Conservation (phyloP, 2,113 vertebrate genomes). For the Paracanthobrama guichenoti region DNA sequence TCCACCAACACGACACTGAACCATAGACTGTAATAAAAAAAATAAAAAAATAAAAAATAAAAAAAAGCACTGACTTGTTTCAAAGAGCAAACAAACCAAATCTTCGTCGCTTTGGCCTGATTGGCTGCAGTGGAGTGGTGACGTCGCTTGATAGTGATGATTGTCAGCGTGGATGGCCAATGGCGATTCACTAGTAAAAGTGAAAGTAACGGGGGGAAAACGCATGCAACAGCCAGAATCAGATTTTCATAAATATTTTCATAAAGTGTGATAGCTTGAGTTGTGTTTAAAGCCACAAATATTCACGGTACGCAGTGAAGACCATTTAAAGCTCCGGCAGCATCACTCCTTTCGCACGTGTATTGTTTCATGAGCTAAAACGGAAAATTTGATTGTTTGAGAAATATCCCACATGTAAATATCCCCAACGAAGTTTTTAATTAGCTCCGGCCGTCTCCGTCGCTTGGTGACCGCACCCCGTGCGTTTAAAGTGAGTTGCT, state of each 20-base stretch:
- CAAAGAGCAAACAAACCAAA: no score
- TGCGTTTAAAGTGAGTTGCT: neutral
- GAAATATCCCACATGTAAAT: neutral
- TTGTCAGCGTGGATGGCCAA: neutral
- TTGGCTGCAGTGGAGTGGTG: neutral
- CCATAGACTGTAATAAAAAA: no score
- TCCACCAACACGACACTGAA: no score
- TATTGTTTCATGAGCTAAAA: neutral
- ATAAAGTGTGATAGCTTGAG: no score
- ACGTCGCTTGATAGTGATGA: neutral
- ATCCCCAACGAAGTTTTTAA: neutral
- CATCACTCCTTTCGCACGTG: no score
- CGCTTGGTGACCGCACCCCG: neutral
- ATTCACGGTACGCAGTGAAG: no score
- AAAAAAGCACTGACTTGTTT: no score
- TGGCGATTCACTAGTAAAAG: neutral
- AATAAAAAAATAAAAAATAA: no score
- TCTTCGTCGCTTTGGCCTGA: neutral
- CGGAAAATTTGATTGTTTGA: neutral
- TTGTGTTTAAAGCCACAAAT: no score
- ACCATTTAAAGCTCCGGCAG: no score
- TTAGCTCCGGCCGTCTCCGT: neutral
- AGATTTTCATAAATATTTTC: no score
- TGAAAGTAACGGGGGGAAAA: neutral
- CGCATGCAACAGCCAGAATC: no score